Base-by-base conservation (phyloP, 2,113 vertebrate species). In the Pelusios castaneus region DNA sequence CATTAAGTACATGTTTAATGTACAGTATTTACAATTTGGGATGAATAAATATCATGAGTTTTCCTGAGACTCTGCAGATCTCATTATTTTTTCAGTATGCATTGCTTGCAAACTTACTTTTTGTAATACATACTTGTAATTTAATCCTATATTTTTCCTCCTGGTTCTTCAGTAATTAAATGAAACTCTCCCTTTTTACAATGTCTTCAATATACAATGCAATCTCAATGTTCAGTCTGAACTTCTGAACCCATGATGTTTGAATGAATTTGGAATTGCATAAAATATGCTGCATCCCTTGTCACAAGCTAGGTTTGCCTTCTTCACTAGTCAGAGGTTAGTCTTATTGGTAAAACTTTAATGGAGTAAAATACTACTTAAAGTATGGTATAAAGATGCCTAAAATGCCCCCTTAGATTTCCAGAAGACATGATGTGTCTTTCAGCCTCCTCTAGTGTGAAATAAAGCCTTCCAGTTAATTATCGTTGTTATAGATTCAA, bases 141-240 rank as follows among this genome's bases (percentile, higher is more conserved):
- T 63, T 27, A 82, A 41, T 75, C 31, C n/a, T 10, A 43, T 76
- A 2, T 7, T 7, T 85, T 67, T 55, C 24, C 6, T 21, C 73
- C 29, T 49, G 34, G 5, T 75, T 10, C 31, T 24, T 24, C 43
- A 21, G 17, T 80, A 87, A 80, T 9, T 38, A 60, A 89, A 85
- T 51, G 1, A 76, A 89, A 70, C 0, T 0, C 5, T 45, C 86
- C 81, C 45, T 27, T 16, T 13, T 10, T 5, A 9, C 3, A 38
- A 90, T 91, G 45, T 83, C 49, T 92, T 43, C 1, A 45, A 19
- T 6, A 3, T 56, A 8, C 12, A 80, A 1, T 43, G 38, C 38
- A 76, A 45, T 45, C 43, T 27, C 43, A 45, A 11, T 76, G 41
- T 43, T 45, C 73, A 76, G 14, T 10, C 27, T 76, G 73, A 76